A percentile compares a stretch with the other conserved stretches of the same genome.
Conservation (phyloP, 2,888 invertebrate species). For the Darwinula stevensoni region DNA sequence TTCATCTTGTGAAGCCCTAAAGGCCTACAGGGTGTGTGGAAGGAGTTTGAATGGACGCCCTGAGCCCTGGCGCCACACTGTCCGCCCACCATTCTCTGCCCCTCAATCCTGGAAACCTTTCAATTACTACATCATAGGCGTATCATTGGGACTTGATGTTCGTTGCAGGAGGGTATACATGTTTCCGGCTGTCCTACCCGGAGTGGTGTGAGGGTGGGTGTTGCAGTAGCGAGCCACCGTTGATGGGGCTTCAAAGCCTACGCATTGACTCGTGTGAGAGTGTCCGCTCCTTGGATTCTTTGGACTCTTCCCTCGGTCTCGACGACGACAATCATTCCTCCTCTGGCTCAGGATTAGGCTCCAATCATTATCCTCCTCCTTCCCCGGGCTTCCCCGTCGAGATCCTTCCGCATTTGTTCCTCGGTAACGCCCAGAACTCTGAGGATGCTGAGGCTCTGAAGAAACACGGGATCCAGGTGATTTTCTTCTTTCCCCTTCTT, state of each 20-base stretch:
- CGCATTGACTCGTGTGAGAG: no score
- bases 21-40: no score
- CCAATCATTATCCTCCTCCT: background rate
- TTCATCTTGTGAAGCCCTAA: no score
- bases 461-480: background rate
- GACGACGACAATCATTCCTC: background rate
- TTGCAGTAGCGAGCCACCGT: background rate
- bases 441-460: conserved; percentile 21
- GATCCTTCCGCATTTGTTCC: conserved; percentile 38
- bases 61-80: no score
- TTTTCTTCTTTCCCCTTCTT: conserved; percentile 12
- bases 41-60: no score
- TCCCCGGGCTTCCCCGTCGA: background rate
- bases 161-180: no score
- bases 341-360: background rate
- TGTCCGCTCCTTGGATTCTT: no score
- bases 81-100: no score
- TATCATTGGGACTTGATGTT: no score
- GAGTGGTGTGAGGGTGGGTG: background rate
- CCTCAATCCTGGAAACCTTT: no score
- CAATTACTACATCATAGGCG: no score
- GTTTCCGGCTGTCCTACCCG: background rate
- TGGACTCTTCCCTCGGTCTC: conserved; percentile 1
- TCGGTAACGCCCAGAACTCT: conserved; percentile 54
- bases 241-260: background rate